Evolutionary conservation across 2,888 invertebrate species (phyloP), one percentile per base, ranked within the genome.

Genomic region (Agapostemon virescens): DNA sequence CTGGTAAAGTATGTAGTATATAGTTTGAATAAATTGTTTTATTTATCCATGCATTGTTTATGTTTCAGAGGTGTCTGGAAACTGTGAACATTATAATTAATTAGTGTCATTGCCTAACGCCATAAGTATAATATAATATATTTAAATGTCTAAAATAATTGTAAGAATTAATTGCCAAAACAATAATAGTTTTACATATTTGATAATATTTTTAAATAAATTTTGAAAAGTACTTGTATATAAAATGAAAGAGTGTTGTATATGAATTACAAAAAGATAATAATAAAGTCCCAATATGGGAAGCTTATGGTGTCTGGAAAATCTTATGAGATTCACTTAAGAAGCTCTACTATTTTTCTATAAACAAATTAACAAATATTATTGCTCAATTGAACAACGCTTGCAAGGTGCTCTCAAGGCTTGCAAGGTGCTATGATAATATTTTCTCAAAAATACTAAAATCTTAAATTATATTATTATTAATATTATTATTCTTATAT

Each of bases 51-150:
- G 55, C 36, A 64, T 66, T 84, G 55, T 85, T 85, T 86, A 61
- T 89, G 88, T 89, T 90, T 84, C 89, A 89, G 89, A 84, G 74
- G 80, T 80, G 83, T 85, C 83, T 66, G 77, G 42, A 87, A 87
- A 82, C 82, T 77, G 42, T 23, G 86, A 67, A 74, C 78, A 55
- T 69, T 84, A 5, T 84, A 87, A 70, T 79, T 77, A 42, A 74
- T 63, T 61, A 67, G 30, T 58, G 70, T 23, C 52, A 58, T 30
- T 30, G 66, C 26, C 15, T 66, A 66, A 23, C 64, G 20, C 33
- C 49, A 69, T 17, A n/a, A 5, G 13, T 52, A 52, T 52, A 3
- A n/a, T n/a, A n/a, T n/a, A n/a, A n/a, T n/a, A n/a, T n/a, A n/a
- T n/a, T 17, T 17, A 26, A 55, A 55, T 26, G 15, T 55, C 15